Evolutionary conservation across 2,113 vertebrate genomes (phyloP).

Genomic region (Rattus norvegicus): DNA sequence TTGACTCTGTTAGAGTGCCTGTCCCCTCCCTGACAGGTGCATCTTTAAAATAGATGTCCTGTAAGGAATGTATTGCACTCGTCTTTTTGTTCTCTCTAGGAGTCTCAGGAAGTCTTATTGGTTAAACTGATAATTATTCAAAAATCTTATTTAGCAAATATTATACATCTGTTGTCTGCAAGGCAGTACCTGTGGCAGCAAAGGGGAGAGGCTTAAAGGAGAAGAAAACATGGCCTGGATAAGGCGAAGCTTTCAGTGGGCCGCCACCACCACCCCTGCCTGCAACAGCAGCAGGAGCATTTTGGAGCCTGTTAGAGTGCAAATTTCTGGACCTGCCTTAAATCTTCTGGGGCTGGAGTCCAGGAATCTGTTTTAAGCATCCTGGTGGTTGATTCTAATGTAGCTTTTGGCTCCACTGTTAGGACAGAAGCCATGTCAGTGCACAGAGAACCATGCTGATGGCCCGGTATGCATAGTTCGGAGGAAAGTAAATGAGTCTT

Average conservation of each 20-base stretch:
- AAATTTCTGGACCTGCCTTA: neutral
- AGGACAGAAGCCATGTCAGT: neutral
- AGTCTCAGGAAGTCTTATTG: neutral
- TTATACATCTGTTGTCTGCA: neutral
- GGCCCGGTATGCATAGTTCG: neutral
- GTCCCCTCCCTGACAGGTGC: neutral
- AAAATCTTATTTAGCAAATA: neutral
- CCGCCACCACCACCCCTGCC: neutral
- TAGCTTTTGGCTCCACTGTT: neutral
- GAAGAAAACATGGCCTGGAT: neutral
- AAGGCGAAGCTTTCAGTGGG: neutral
- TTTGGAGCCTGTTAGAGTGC: neutral
- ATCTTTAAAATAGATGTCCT: slow-evolving; percentile 21
- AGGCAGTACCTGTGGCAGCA: neutral
- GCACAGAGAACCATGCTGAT: neutral
- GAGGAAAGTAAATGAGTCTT: neutral
- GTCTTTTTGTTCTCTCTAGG: neutral
- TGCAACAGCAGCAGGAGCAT: fast-evolving
- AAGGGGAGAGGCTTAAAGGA: neutral
- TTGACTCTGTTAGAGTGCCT: no score
- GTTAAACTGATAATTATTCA: slow-evolving; percentile 20
- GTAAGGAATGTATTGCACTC: neutral
- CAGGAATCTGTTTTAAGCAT: neutral
- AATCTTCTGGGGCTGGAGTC: neutral
- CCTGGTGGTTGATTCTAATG: neutral